Evolutionary conservation across 2,113 vertebrate genomes (phyloP).

Genomic region (Danionella cerebrum): DNA sequence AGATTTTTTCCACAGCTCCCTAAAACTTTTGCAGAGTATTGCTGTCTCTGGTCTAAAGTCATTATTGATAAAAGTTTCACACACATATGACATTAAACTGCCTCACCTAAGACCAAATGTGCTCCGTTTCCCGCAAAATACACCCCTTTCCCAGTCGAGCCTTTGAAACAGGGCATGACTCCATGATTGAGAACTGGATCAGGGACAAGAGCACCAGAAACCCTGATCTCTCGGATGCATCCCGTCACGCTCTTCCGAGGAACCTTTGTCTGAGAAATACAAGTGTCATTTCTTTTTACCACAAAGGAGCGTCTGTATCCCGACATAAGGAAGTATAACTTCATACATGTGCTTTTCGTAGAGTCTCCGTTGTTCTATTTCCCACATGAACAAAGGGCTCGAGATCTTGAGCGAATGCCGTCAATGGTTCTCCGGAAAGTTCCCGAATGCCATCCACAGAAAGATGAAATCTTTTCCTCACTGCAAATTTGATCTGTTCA

Average conservation of each 20-base stretch:
- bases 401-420: constrained; percentile 49
- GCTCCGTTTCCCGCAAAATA: constrained; percentile 75
- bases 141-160: constrained; percentile 59
- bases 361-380: constrained; percentile 36
- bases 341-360: constrained; percentile 32
- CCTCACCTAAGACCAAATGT: constrained; percentile 66
- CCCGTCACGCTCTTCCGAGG: constrained; percentile 67
- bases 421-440: constrained; percentile 53
- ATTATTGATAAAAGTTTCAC: too few relatives aligned
- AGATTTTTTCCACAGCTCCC: too few relatives aligned
- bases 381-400: constrained; percentile 64
- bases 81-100: background rate
- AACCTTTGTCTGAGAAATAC: constrained; percentile 55
- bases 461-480: constrained; percentile 56
- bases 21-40: too few relatives aligned
- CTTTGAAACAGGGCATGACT: constrained; percentile 62
- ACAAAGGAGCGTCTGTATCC: background rate
- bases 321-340: background rate
- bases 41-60: too few relatives aligned
- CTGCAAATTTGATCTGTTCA: constrained; percentile 68
- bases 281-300: background rate
- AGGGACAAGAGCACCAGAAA: constrained; percentile 59
- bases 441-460: constrained; percentile 71
- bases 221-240: constrained; percentile 72
- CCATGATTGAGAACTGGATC: constrained; percentile 53